Base-by-base conservation (phyloP, 2,797 vertebrate species). In the Cryptoprocta ferox region DNA sequence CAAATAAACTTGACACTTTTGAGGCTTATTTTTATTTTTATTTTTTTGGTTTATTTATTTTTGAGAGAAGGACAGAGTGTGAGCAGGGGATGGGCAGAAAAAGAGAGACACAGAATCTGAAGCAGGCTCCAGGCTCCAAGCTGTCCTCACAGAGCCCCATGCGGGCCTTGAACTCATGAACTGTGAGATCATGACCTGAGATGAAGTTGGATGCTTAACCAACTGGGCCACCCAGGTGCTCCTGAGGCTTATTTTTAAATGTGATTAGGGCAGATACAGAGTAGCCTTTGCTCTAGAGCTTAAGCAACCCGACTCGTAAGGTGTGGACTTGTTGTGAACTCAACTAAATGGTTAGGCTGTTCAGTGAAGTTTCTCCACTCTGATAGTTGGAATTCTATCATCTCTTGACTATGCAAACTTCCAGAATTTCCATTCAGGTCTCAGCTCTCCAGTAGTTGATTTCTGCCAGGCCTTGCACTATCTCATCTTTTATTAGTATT, bases 11-110 rank as follows among this genome's bases (percentile, higher is more conserved):
- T 71, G 28, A 61, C 39, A 61, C 16, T 95, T 59, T 98, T 97
- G 97, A 98, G 96, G 28, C 63, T 85, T 50, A 97, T 98, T 98
- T 98, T 92, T 97, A 97, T 98, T 98, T 92, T 97, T 97, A 59
- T 50, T 96, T 98, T 98, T 98, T 92, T 97, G 97, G 50, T 53
- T 53, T 53, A 53, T 53, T 53, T 53, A 53, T 53, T 53, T 53
- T 53, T 53, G 15, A 53, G 50, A 53, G 50, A 53, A 12, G 5
- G 50, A 18, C 50, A 53, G 16, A 53, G 50, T 53, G 50, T 53
- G 50, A 53, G 15, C 16, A 53, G 50, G 50, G 16, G 50, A 53
- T 4, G 50, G 16, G 50, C 50, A 53, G 15, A 53, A 15, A 50
- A 16, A 50, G 10, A 50, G 48, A 8, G 45, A 53, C 50, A 53